These are phyloP conservation scores for Acanthacorydalis orientalis DNA, from an alignment of 2,888 invertebrate species.

Conservation along the genomic window DNA sequence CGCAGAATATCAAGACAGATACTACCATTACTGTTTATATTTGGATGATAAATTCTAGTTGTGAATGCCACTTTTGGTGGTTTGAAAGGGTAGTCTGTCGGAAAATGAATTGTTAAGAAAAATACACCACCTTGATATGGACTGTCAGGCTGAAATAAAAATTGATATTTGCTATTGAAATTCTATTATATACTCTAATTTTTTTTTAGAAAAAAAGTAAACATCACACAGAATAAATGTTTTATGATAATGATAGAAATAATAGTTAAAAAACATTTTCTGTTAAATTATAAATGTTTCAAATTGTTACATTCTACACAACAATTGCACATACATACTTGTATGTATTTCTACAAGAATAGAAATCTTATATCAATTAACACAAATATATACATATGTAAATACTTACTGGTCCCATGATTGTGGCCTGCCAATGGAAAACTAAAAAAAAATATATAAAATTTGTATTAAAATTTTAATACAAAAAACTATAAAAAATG, in stretches of 20 bases:
- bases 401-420: conserved; percentile 96
- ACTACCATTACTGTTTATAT: conserved; percentile 99
- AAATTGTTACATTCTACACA: too few species aligned
- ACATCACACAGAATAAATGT: not conserved
- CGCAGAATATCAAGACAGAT: conserved; percentile 99
- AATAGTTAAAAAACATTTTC: not conserved
- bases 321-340: not conserved
- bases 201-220: not conserved
- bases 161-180: not conserved
- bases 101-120: conserved; percentile 99
- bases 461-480: too few species aligned
- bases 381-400: conserved; percentile 8
- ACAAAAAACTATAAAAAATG: too few species aligned
- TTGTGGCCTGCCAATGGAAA: conserved; percentile 99
- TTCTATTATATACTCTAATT: not conserved
- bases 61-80: conserved; percentile 99
- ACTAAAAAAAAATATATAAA: conserved; percentile 45
- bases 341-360: not conserved
- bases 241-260: not conserved
- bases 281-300: too few species aligned
- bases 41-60: conserved; percentile 99
- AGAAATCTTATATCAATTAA: not conserved
- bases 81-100: conserved; percentile 99
- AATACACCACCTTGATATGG: conserved; percentile 99
- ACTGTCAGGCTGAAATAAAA: conserved; percentile 73